Base-by-base conservation (phyloP, 2,113 vertebrate genomes). In the Rhinogobius similis region DNA sequence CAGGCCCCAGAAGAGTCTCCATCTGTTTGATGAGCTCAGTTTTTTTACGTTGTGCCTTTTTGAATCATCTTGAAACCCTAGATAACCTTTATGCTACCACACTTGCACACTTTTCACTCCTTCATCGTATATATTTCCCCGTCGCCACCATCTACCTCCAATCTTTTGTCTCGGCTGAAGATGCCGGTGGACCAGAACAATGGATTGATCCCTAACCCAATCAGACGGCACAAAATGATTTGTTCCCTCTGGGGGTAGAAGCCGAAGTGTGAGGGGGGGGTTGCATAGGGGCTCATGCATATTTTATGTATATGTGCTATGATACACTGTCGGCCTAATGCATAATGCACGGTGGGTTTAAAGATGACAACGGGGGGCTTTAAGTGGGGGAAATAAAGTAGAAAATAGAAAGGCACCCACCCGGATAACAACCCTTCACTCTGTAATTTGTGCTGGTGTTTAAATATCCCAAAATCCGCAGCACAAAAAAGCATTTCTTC, bases 281-380 rank as follows among this genome's bases (percentile, higher is more conserved):
- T 13, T 75, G 72, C 75, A 75, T 56, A 38, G 53, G 72, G 59
- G 38, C 85, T 89, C 84, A 90, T 91, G 86, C 78, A 91, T 91
- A 89, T 90, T 91, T 90, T 84, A 91, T 61, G 55, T 29, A 3
- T 86, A 72, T 62, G 67, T 67, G 77, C 75, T 59, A 76, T 83
- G 84, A 88, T 90, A 88, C 84, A 88, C 86, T 90, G 88, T 88
- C 84, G 72, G 52, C n/a, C 16, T 78, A 70, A 90, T 91, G 88
- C 77, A 91, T 91, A 90, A 91, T 91, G 83, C 79, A 91, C 80
- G 68, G 66, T 77, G 48, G 80, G 87, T 86, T 89, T 89, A 89
- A 87, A 67, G 73, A 81, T 72, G 74, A 86, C 77, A 46, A 18
- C 13, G 75, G 64, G 50, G 55, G 55, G 44, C 36, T 62, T 78